Base-by-base conservation (phyloP, 37 sponge, comb jelly and placozoan genomes). In the Geodia barretti region DNA sequence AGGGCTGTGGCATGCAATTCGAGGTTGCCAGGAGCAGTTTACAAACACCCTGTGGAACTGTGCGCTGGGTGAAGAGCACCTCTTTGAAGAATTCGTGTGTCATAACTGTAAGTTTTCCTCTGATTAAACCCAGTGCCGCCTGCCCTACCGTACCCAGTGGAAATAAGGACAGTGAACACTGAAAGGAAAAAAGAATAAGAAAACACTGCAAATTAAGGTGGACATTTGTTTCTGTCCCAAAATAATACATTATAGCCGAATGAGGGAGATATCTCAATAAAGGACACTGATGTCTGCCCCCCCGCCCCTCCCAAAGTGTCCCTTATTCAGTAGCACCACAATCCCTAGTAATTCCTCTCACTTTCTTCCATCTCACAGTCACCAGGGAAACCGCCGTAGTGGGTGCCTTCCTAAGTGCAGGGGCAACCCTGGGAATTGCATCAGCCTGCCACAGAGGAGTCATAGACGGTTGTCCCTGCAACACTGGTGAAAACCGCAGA, bases 321-420 rank as follows among this genome's bases (percentile, higher is more conserved):
- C n/a, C n/a, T n/a, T n/a, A n/a, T n/a, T n/a, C n/a, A 58, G 19
- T 58, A 19, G 19, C 17, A 58, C 19, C 19, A 58, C 19, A 21
- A 19, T 58, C 60, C 60, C 60, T 20, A 19, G 19, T 58, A 11
- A 21, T 58, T 11, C 19, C 24, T 14, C 59, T 54, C 31, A 34
- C 2, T 29, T 2, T 30, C 33, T 28, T 60, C 26, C 65, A 24
- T 63, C 47, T 25, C 64, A 41, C 78, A 86, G 91, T 29, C 32
- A 86, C 87, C 3, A 41, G 83, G n/a, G 91, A 91, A 36, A 87
- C 85, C 11, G 81, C 81, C 14, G 66, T 81, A 11, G 24, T 87
- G 8, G 31, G 72, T 64, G 72, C 78, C 2, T 67, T 88, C 39
- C 29, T 88, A 59, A 58, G 41, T 23, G 89, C 89, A 24, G 82